Evolutionary conservation across 53 echinoderm and acorn worm genomes (phyloP), one percentile per base, ranked within the genome.

Genomic region (Henricia sp.): DNA sequence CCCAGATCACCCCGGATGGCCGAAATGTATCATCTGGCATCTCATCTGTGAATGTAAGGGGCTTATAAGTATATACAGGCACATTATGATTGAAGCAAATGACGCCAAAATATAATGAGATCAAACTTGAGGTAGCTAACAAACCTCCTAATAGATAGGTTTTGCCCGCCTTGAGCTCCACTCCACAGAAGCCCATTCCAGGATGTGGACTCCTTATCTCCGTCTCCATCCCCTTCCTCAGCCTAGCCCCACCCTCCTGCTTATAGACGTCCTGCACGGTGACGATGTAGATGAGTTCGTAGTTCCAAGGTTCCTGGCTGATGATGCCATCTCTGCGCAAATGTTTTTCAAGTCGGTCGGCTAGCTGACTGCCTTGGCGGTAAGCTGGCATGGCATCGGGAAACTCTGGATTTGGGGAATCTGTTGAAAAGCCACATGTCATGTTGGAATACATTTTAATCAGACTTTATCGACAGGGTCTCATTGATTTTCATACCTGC

Each of bases 211-310:
- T 82, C 27, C 43, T 84, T 6, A 90, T 13, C 37, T 72, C 57
- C 12, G 82, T n/a, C 52, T 71, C 71, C 23, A 62, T n/a, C 13
- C 70, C 69, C 34, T 71, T 67, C 37, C 20, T 52, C 55, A 84
- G 26, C 0, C 65, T 55, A 24, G 41, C 38, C 53, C 76, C 33
- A 6, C 71, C 67, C 26, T 53, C 75, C 8, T 86, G 77, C 86
- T 95, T 95, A 86, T 88, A 95, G 33, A 93, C 72, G 46, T 88
- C 76, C 57, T 63, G 62, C 2, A 93, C 77, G 52, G 83, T 88
- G 56, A 95, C 52, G 16, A 74, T 83, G 76, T 91, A 95, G 39
- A 91, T 52, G 35, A 93, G 77, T 52, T 90, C 85, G 55, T 90
- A 95, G 68, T 95, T 95, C 60, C 72, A 74, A 0, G 85, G 85